Evolutionary conservation across 2,797 vertebrate genomes (phyloP), one percentile per base, ranked within the genome.

Genomic region (Buceros bicornis): DNA sequence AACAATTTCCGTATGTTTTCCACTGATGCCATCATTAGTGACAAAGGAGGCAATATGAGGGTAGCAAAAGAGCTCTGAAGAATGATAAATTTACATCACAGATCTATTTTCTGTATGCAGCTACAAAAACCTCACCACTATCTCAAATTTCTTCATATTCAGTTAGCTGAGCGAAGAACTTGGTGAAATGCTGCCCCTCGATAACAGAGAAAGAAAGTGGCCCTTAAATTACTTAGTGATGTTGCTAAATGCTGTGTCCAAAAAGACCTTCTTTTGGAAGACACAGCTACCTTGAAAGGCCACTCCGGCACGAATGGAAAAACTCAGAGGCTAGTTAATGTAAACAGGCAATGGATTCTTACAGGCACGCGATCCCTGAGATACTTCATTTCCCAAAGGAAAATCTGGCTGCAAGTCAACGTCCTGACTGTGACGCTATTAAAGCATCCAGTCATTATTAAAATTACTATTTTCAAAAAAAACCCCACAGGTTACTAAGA

Each of bases 331-430:
- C 16, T 24, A 51, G 21, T 29, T 57, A 76, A 67, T 10, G 8
- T 19, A 51, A 90, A 76, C 29, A 80, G 43, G n/a, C 5, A 69
- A 22, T n/a, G 22, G 20, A 79, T 53, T 83, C 31, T 47, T 76
- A 21, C 0, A 20, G 73, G 28, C 40, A 82, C 70, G 78, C 18
- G 31, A 91, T 79, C 81, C 31, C 85, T 73, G 28, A 93, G 76
- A 83, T n/a, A 43, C 12, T 60, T 82, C 6, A 74, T 48, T 79
- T 96, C 78, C n/a, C 70, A 95, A 89, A 94, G 18, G 42, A 73
- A 74, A 60, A 50, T 60, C 57, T 79, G 25, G 62, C 28, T 87
- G 12, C 62, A 89, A 88, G 61, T 82, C 58, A 96, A 66, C 57
- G 81, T 31, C 57, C 66, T 87, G 40, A 61, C 29, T 26, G 11